Base-by-base conservation (phyloP, 2,113 vertebrate species). In the Ptilonorhynchus violaceus region DNA sequence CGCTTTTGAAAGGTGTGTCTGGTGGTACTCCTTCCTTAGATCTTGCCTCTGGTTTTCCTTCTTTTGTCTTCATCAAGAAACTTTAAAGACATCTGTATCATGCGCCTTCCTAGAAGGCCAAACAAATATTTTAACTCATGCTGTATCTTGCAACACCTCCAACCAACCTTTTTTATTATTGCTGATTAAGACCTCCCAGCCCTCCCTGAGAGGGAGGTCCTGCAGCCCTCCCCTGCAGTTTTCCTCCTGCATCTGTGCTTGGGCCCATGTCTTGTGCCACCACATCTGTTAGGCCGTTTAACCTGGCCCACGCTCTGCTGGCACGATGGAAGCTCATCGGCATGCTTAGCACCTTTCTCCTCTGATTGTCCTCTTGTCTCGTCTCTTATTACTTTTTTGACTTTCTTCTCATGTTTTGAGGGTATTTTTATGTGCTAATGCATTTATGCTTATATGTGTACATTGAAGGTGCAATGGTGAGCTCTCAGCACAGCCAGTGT, bases 321-420 rank as follows among this genome's bases (percentile, higher is more conserved):
- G 16, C 46, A 44, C 0, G 0, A 8, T 20, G n/a, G 66, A n/a
- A 66, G 15, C 19, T 81, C 42, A n/a, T 47, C 41, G 3, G 6
- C 21, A 7, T 39, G 8, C 42, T 64, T 52, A 53, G 12, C 12
- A 21, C 11, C 37, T 85, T 78, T 56, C 41, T 74, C 35, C 17
- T 4, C 22, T 27, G 21, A 7, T 62, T 78, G 75, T 69, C 56
- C 23, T 60, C 16, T 60, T 39, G 4, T 24, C 21, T 53, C 21
- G 52, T 31, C 37, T 53, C 5, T 73, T 56, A 24, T 0, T 52
- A 22, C 11, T 50, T 70, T 62, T 78, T 56, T 30, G 0, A 12
- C 12, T 47, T 69, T 49, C 10, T 52, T 73, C 25, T 56, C 0
- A 0, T 50, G 5, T 42, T 42, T 42, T 42, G 42, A 42, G 42